These are phyloP conservation scores for Calameuta pallipes DNA, from an alignment of 2,888 invertebrate genomes.

Conservation along the genomic window DNA sequence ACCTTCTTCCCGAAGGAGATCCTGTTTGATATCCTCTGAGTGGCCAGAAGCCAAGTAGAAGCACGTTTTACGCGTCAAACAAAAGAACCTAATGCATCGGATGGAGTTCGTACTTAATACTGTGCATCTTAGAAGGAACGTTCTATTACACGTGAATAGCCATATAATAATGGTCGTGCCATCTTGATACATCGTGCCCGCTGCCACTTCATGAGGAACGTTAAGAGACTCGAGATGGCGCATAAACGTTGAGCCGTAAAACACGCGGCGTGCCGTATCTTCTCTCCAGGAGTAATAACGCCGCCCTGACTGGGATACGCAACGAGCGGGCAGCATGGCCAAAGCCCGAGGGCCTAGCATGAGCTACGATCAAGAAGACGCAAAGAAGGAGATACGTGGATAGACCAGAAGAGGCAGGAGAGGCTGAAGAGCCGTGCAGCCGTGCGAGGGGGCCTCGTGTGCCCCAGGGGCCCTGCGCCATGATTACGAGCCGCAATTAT, in stretches of 20 bases:
- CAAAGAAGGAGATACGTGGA: constrained; percentile 20
- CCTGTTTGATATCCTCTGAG: not conserved
- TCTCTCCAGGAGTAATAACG: constrained; percentile 42
- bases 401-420: constrained; percentile 22
- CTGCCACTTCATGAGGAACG: constrained; percentile 9
- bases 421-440: constrained; percentile 30
- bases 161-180: constrained; percentile 38
- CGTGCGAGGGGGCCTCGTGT: not conserved
- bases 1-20: not conserved
- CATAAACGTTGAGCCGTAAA: constrained; percentile 60
- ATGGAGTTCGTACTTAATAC: not conserved
- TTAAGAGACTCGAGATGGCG: constrained; percentile 56
- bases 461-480: constrained; percentile 39
- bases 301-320: constrained; percentile 41
- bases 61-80: not conserved
- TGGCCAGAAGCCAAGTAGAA: not conserved
- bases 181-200: constrained; percentile 31
- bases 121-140: not conserved
- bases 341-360: not conserved
- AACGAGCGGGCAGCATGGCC: constrained; percentile 21
- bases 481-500: constrained; percentile 62
- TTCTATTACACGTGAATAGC: not conserved
- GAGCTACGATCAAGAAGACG: not conserved
- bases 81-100: not conserved
- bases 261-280: constrained; percentile 47